Evolutionary conservation across 2,113 vertebrate genomes (phyloP).

Genomic region (Eulemur rufifrons): DNA sequence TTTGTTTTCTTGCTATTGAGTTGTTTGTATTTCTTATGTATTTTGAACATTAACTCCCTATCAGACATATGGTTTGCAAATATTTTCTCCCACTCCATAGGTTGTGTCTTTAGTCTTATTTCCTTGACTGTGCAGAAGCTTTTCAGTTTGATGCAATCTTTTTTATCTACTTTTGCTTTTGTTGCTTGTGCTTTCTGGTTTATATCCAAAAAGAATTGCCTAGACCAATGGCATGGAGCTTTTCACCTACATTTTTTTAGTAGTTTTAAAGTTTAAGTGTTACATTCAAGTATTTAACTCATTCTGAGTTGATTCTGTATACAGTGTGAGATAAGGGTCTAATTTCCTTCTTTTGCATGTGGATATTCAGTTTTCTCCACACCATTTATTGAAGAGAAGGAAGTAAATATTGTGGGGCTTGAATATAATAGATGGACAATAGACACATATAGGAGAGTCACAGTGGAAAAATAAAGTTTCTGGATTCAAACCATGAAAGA

Average conservation of each 20-base stretch:
- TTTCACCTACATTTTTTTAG: not conserved
- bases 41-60: not conserved
- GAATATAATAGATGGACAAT: not conserved
- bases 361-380: too few relatives aligned
- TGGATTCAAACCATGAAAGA: not conserved
- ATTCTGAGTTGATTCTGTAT: not conserved
- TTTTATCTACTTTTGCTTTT: not conserved
- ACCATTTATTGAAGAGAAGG: not conserved
- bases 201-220: not conserved
- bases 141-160: not conserved
- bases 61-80: not conserved
- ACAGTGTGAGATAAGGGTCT: too few relatives aligned
- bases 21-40: not conserved
- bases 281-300: not conserved
- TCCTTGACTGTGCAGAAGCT: not conserved
- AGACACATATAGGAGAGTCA: not conserved
- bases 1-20: not conserved
- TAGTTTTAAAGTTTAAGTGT: not conserved
- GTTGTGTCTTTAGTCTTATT: not conserved
- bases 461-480: not conserved
- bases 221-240: not conserved
- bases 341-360: too few relatives aligned
- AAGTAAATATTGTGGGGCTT: not conserved
- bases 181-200: not conserved
- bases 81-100: not conserved